Conservation (phyloP, 2,113 vertebrate genomes). For the Oreochromis tanganicae region DNA sequence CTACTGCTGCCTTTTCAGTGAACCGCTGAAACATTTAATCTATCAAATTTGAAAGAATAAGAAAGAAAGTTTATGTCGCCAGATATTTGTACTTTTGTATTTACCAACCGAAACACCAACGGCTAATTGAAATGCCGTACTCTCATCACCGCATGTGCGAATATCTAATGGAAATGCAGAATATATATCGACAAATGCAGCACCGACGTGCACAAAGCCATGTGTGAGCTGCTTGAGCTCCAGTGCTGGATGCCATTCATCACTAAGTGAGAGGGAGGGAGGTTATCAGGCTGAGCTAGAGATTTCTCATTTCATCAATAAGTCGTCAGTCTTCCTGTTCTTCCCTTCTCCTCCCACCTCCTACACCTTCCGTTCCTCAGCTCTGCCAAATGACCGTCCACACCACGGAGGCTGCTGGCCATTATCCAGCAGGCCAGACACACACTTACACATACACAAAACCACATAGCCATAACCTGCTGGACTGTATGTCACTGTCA, state of each 20-base stretch:
- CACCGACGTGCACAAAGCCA: not conserved
- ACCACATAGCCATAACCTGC: not conserved
- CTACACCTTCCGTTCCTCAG: constrained; percentile 1
- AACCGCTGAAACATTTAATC: not conserved
- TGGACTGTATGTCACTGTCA: not conserved
- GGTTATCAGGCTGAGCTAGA: constrained; percentile 33
- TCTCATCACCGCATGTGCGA: not conserved
- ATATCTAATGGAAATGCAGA: not conserved
- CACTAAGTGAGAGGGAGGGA: constrained; percentile 52
- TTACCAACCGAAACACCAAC: not conserved
- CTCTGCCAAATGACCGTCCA: constrained; percentile 10
- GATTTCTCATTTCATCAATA: constrained; percentile 64
- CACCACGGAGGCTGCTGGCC: not conserved
- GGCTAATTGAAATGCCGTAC: not conserved
- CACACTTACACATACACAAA: not conserved
- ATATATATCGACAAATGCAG: not conserved
- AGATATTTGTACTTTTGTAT: not conserved
- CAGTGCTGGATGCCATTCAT: constrained; percentile 14
- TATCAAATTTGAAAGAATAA: not conserved
- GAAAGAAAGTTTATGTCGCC: not conserved
- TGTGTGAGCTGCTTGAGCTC: not conserved
- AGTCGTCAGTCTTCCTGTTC: constrained; percentile 40
- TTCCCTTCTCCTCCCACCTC: constrained; percentile 26
- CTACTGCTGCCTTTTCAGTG: not conserved
- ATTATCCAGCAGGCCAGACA: not conserved